phyloP scores from a whole-genome alignment of 2,888 invertebrate genomes.

The Agelastica alni region DNA sequence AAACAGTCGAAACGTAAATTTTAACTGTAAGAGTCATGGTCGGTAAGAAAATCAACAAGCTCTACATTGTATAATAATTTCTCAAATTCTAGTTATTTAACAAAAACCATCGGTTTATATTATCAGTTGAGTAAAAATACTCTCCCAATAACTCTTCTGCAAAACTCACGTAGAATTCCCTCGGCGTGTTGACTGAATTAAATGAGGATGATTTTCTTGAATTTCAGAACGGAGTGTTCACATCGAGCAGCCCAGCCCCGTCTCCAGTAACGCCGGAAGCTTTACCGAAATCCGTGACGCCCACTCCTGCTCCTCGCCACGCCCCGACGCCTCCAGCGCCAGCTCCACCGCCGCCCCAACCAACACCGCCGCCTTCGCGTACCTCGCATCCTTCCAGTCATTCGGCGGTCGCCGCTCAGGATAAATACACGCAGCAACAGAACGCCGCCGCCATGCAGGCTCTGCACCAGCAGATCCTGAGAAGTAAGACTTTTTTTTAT shows the following conservation, averaged over 20 bases:
- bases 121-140: too few species aligned
- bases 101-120: too few species aligned
- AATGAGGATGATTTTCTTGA: too few species aligned
- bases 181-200: too few species aligned
- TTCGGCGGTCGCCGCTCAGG: conserved; percentile 46
- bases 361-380: conserved; percentile 53
- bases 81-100: too few species aligned
- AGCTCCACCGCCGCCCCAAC: conserved; percentile 59
- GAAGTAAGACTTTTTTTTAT: conserved; percentile 62
- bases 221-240: conserved; percentile 55
- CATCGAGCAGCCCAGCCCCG: conserved; percentile 59
- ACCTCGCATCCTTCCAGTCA: conserved; percentile 29
- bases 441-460: conserved; percentile 80
- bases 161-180: too few species aligned
- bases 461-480: conserved; percentile 79
- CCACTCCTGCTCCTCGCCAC: conserved; percentile 60
- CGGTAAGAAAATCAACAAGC: too few species aligned
- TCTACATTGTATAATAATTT: too few species aligned
- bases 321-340: conserved; percentile 60
- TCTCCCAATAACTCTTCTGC: too few species aligned
- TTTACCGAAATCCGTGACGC: conserved; percentile 59
- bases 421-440: conserved; percentile 56
- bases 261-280: conserved; percentile 62
- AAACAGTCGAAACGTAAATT: too few species aligned
- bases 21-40: too few species aligned